Base-by-base conservation (phyloP, 2,888 invertebrate species). In the Thyatira batis region DNA sequence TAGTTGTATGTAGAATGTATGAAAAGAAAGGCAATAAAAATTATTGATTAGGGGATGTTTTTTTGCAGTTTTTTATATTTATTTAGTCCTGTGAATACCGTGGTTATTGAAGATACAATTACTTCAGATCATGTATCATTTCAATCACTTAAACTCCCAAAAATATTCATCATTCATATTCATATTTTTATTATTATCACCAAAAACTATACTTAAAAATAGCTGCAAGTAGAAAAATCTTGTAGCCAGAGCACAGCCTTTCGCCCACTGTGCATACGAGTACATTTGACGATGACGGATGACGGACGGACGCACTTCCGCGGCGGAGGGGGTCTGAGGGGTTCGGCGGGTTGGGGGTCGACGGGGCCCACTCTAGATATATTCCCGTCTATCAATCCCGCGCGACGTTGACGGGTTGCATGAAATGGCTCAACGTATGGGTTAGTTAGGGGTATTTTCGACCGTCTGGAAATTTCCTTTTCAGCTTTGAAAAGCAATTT, bases 211-310 rank as follows among this genome's bases (percentile, higher is more conserved):
- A 20, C 5, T 23, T n/a, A 28, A 49, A 49, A 54, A 46, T 57
- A 59, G 53, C 55, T 62, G 54, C 55, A 53, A 50, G 49, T 45
- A 52, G 49, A 45, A 51, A 50, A 52, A 48, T 57, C 59, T 54
- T 71, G 69, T 70, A 69, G 72, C 71, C 67, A 65, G 62, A 60
- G 55, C 51, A 25, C n/a, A 57, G 52, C 17, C 17, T 39, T 8
- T 39, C 13, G 52, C 54, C 61, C 74, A 67, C 65, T 60, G 76
- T 77, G 78, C 73, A 63, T 44, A 53, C n/a, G n/a, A n/a, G n/a
- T n/a, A n/a, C 53, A 52, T 67, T 71, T 80, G 85, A 85, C 84
- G 84, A 83, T 85, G 86, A 85, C 80, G 79, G 79, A 85, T 82
- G 79, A 80, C 77, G 75, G 82, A 80, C 80, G 78, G 76, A 69